These are phyloP conservation scores for Ailuropoda melanoleuca DNA, from an alignment of 2,113 vertebrate species.

Conservation along the genomic window DNA sequence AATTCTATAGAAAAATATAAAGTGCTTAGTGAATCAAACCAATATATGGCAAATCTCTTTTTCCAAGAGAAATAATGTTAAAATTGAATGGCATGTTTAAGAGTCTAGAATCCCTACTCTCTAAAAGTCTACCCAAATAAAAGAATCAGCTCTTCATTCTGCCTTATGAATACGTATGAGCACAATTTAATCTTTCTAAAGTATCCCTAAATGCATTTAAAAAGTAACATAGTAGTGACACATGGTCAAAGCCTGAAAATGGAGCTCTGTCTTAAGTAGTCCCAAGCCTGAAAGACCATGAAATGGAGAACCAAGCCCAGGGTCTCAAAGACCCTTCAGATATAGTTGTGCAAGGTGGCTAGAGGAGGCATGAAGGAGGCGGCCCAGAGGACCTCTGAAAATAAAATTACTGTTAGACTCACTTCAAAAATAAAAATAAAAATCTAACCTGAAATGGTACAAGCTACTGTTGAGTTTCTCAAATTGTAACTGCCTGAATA, in stretches of 20 bases:
- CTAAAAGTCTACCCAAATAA: neutral
- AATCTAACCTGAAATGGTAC: neutral
- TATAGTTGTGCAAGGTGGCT: neutral
- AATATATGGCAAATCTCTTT: neutral
- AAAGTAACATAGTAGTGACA: neutral
- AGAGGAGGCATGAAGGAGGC: neutral
- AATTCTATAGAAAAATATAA: neutral
- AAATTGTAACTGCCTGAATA: neutral
- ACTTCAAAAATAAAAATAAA: neutral
- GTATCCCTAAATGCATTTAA: neutral
- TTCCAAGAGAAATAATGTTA: neutral
- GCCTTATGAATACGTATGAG: neutral
- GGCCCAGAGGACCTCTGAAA: neutral
- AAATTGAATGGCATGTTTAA: neutral
- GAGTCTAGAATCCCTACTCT: neutral
- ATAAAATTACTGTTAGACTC: neutral
- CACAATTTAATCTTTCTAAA: slow-evolving; percentile 20
- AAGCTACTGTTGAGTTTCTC: neutral
- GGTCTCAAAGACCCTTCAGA: neutral
- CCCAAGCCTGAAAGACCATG: neutral
- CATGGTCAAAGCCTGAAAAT: neutral
- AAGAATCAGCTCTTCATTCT: neutral
- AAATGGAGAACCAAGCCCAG: neutral
- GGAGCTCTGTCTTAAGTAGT: neutral
- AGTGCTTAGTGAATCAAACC: neutral